Evolutionary conservation across 64 coral and sea anemone genomes (phyloP), one percentile per base, ranked within the genome.

Genomic region (Montipora capricornis): DNA sequence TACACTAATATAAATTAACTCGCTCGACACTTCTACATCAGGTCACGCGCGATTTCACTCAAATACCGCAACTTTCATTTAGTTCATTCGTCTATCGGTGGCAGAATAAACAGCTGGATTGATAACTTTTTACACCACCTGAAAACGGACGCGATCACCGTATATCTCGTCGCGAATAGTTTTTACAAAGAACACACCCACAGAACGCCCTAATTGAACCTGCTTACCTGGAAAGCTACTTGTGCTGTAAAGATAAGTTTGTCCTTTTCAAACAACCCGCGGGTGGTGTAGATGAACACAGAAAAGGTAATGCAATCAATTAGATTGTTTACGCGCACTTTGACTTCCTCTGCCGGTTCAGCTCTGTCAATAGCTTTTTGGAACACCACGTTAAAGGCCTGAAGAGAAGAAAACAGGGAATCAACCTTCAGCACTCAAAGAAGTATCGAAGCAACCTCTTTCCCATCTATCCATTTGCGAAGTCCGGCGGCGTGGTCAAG

Each of bases 291-390:
- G 47, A 99, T 94, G 19, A 99, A 99, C 20, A 99, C 98, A 5
- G 95, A 99, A 80, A 96, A 99, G 1, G 98, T 99, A 67, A 99
- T 99, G 49, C 98, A 99, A 80, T 99, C 98, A 15, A 99, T 99
- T 24, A 99, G 83, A 58, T 99, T 99, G 83, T 77, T 22, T 5
- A 99, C 98, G 66, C 98, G 92, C 69, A 44, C 51, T 67, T 99
- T 99, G 50, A 99, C 95, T 68, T 99, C 98, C 48, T 99, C 95
- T 59, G 95, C 95, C 13, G 89, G 92, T 76, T 99, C 98, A 61
- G 98, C 95, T 51, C 81, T 68, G 55, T 96, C 95, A 60, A 99
- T 99, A 29, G 98, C 98, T 77, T 93, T 94, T 76, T 99, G 95
- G 71, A 99, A 99, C 45, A 99, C 98, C 16, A 99, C 98, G 67